Percentiles rank a stretch among this genome's conserved stretches.
Conservation (phyloP, 1,140 invertebrate genomes). For the Micrasema minimum region DNA sequence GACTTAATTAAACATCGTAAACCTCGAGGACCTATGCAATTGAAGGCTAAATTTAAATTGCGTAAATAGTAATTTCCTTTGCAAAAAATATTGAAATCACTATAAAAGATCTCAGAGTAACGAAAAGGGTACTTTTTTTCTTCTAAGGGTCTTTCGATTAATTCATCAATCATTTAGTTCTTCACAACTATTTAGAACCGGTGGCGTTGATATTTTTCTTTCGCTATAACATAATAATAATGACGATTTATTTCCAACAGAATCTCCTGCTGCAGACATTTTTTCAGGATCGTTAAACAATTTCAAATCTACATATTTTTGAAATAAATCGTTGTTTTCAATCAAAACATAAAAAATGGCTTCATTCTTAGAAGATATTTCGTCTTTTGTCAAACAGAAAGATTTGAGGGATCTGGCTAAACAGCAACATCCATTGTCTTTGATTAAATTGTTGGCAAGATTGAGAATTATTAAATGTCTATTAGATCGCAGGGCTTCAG, state of each 20-base stretch:
- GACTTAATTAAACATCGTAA: conserved; percentile 14
- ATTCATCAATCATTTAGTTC: conserved; percentile 14
- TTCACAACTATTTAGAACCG: conserved; percentile 8
- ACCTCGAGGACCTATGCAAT: conserved; percentile 1
- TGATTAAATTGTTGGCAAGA: conserved; percentile 26
- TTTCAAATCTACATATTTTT: conserved; percentile 7
- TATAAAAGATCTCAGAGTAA: conserved; percentile 15
- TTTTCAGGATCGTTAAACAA: conserved; percentile 7
- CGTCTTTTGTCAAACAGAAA: conserved; percentile 23
- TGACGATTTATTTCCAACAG: not conserved
- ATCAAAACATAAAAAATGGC: not conserved
- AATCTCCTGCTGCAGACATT: not conserved
- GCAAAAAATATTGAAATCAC: conserved; percentile 17
- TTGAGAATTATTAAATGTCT: not conserved
- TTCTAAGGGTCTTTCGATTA: conserved; percentile 10
- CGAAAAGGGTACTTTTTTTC: conserved; percentile 19
- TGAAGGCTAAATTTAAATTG: conserved; percentile 28
- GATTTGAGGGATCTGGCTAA: conserved; percentile 12
- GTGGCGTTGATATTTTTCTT: not conserved
- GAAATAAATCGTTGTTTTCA: conserved; percentile 4
- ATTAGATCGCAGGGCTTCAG: conserved; percentile 18
- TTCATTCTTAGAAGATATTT: conserved; percentile 10
- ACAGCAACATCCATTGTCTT: conserved; percentile 17
- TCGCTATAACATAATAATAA: too few species aligned
- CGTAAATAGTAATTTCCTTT: conserved; percentile 16